Percentiles rank a stretch among this genome's conserved stretches.
Evolutionary conservation across 2,113 vertebrate genomes (phyloP).

Genomic region (Pogonocichla stellata): DNA sequence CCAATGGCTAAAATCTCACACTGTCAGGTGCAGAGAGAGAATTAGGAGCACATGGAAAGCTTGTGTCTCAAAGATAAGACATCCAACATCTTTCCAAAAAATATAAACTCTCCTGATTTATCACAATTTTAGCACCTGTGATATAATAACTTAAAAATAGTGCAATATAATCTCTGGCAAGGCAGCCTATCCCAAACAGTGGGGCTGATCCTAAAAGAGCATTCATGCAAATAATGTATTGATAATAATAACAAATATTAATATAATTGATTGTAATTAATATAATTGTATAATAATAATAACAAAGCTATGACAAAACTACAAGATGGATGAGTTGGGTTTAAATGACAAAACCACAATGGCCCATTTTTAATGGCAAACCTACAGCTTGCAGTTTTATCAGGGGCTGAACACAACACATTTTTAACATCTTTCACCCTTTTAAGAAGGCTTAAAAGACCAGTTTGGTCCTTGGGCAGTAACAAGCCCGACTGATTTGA

Average conservation of each 20-base stretch:
- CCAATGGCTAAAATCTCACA: background rate
- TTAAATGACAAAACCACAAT: background rate
- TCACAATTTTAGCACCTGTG: background rate
- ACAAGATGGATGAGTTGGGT: background rate
- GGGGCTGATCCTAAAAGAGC: background rate
- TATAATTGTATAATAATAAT: no score
- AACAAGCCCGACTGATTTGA: background rate
- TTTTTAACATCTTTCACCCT: background rate
- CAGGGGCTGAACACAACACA: background rate
- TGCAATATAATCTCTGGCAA: background rate
- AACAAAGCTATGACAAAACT: background rate
- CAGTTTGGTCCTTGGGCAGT: background rate
- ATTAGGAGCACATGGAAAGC: background rate
- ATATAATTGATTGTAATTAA: no score
- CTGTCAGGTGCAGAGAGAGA: background rate
- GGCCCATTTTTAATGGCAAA: background rate
- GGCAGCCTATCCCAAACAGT: background rate
- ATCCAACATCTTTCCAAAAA: background rate
- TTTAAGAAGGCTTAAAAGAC: background rate
- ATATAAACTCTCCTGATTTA: background rate
- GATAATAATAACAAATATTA: no score
- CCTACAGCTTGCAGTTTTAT: background rate
- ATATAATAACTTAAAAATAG: background rate
- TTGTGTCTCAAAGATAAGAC: background rate
- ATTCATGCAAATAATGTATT: background rate